Base-by-base conservation (phyloP, 1,140 invertebrate genomes). In the Polypedilum pembai region DNA sequence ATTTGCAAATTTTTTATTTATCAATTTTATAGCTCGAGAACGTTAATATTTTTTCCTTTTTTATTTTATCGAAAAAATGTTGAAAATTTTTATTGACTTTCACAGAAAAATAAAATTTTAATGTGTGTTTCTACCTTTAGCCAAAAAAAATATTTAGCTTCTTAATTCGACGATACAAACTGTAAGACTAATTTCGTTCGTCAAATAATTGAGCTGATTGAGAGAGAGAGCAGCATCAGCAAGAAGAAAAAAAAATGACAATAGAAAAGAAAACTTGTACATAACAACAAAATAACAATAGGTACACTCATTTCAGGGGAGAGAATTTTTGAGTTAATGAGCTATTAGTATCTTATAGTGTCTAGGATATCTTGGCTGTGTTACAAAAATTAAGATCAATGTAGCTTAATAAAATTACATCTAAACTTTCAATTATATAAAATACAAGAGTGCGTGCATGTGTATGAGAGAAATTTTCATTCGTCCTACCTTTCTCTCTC, bases 121-220 rank as follows among this genome's bases (percentile, higher is more conserved):
- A 45, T 56, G 12, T 56, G 12, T 15, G 45, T 45, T 12, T n/a
- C 65, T 69, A 18, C 65, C 65, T 69, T 69, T 21, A 8, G 24
- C 24, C 24, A 33, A 33, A 33, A 33, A 33, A 33, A 33, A 21
- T 18, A 69, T 18, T 69, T 18, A 69, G 17, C 24, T 69, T 69
- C n/a, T 69, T 69, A 69, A 69, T 69, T 18, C 65, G 20, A 69
- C 65, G 17, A 10, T 69, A 69, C 24, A 33, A 33, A 33, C 65
- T 20, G 18, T 69, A 69, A 69, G 65, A 69, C 65, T 69, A 69
- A 69, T 69, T 69, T 69, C 18, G 8, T 69, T 69, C 17, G 17
- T 69, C n/a, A 56, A 56, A 15, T n/a, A 56, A 56, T 69, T 7
- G 17, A 69, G 65, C 65, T 69, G 45, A 69, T 69, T 21, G 17